Evolutionary conservation across 2,888 invertebrate species (phyloP).

Genomic region (Sinopyrophorus schimmeli): DNA sequence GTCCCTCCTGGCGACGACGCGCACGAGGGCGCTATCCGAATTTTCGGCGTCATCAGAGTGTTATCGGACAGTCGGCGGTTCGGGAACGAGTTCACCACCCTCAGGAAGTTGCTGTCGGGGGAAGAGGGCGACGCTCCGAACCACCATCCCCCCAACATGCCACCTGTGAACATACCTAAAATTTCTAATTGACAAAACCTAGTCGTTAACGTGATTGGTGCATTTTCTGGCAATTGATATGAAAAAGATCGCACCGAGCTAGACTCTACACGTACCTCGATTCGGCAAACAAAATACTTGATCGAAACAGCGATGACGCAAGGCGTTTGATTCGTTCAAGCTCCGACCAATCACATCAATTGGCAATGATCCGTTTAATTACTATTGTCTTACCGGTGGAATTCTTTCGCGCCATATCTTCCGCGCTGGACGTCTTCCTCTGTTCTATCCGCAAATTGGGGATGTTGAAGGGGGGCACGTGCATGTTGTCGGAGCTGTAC

Average conservation of each 20-base stretch:
- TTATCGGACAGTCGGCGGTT: constrained; percentile 90
- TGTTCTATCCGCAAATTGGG: constrained; percentile 86
- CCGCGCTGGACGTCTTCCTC: constrained; percentile 87
- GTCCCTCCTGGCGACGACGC: constrained; percentile 77
- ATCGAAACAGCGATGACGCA: too few species aligned
- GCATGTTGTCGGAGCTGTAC: constrained; percentile 85
- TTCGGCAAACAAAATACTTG: too few species aligned
- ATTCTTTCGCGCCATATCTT: constrained; percentile 88
- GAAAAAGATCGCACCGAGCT: too few species aligned
- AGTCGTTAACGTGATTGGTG: too few species aligned
- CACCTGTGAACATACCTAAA: constrained; percentile 50
- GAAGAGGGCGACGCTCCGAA: constrained; percentile 82
- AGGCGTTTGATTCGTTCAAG: too few species aligned
- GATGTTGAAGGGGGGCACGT: constrained; percentile 81
- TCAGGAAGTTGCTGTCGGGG: constrained; percentile 84
- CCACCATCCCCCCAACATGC: constrained; percentile 78
- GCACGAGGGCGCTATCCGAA: constrained; percentile 85
- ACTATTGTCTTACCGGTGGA: constrained; percentile 76
- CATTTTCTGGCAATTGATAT: too few species aligned
- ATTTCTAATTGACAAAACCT: too few species aligned
- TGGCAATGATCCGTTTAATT: too few species aligned
- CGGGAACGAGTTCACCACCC: constrained; percentile 79
- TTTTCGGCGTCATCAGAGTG: constrained; percentile 88
- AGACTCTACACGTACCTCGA: too few species aligned
- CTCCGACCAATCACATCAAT: too few species aligned